phyloP scores from a whole-genome alignment of 2,797 vertebrate species.

The Fundulus diaphanus region DNA sequence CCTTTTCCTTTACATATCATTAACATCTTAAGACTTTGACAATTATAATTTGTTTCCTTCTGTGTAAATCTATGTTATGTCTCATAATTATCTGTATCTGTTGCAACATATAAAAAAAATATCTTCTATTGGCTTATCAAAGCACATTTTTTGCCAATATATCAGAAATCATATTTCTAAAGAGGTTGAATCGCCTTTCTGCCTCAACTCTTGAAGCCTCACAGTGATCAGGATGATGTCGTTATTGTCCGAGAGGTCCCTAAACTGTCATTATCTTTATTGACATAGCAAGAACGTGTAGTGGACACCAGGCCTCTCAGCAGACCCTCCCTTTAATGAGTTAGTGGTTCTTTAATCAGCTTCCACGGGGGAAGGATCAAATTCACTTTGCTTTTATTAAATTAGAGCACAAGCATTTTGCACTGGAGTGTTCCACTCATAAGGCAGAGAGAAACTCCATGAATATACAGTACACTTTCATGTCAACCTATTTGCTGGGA shows the following conservation, averaged over 20 bases:
- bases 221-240: background rate
- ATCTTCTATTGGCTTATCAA: background rate
- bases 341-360: slow-evolving; percentile 40
- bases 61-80: background rate
- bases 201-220: background rate
- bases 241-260: slow-evolving; percentile 9
- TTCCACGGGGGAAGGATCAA: slow-evolving; percentile 39
- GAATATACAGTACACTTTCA: background rate
- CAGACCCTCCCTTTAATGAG: slow-evolving; percentile 35
- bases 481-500: background rate
- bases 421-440: slow-evolving; percentile 13
- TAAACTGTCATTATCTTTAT: slow-evolving; percentile 34
- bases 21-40: background rate
- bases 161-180: background rate
- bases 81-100: background rate
- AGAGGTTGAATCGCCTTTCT: background rate
- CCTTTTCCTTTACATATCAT: background rate
- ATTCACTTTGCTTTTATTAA: slow-evolving; percentile 49
- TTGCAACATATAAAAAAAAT: background rate
- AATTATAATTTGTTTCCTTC: background rate
- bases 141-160: background rate
- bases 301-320: slow-evolving; percentile 27
- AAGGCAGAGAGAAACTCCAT: background rate
- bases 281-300: slow-evolving; percentile 16
- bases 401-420: slow-evolving; percentile 33